Percentiles rank a stretch among this genome's conserved stretches.
Evolutionary conservation across 2,888 invertebrate genomes (phyloP).

Genomic region (Malthinus flaveolus): DNA sequence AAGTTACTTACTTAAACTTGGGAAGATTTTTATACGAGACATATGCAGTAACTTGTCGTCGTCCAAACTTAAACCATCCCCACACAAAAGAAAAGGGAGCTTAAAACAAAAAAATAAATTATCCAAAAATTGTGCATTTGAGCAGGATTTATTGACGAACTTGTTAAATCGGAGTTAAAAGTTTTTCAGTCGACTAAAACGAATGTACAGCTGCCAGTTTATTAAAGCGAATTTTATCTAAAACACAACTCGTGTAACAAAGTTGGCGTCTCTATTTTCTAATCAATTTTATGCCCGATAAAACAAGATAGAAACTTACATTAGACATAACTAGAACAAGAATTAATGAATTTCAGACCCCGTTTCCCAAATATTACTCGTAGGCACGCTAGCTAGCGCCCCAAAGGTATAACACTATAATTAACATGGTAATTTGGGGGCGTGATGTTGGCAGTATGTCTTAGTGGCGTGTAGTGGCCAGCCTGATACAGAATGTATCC

Average conservation of each 20-base stretch:
- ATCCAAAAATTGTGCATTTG: no score
- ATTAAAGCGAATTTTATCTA: slow-evolving; percentile 18
- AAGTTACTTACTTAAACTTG: slow-evolving; percentile 15
- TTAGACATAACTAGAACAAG: slow-evolving; percentile 35
- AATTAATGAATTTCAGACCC: slow-evolving; percentile 49
- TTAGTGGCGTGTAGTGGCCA: slow-evolving; percentile 56
- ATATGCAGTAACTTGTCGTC: slow-evolving; percentile 14
- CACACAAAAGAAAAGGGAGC: neutral
- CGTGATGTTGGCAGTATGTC: slow-evolving; percentile 54
- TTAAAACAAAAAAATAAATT: neutral
- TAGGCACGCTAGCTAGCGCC: slow-evolving; percentile 49
- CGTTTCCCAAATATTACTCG: slow-evolving; percentile 48
- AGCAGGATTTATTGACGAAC: slow-evolving; percentile 9
- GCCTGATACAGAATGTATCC: slow-evolving; percentile 41
- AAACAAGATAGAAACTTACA: slow-evolving; percentile 35
- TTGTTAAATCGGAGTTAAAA: slow-evolving; percentile 22
- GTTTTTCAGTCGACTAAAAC: slow-evolving; percentile 28
- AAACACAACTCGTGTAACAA: neutral
- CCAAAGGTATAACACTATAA: slow-evolving; percentile 50
- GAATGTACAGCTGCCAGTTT: slow-evolving; percentile 35
- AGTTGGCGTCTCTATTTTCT: slow-evolving; percentile 3
- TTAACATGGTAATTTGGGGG: slow-evolving; percentile 58
- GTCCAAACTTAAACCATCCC: neutral
- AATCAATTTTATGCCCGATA: slow-evolving; percentile 16
- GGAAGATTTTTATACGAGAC: slow-evolving; percentile 23